Conservation (phyloP, 1,140 invertebrate genomes). For the Drosophila pseudoobscura region DNA sequence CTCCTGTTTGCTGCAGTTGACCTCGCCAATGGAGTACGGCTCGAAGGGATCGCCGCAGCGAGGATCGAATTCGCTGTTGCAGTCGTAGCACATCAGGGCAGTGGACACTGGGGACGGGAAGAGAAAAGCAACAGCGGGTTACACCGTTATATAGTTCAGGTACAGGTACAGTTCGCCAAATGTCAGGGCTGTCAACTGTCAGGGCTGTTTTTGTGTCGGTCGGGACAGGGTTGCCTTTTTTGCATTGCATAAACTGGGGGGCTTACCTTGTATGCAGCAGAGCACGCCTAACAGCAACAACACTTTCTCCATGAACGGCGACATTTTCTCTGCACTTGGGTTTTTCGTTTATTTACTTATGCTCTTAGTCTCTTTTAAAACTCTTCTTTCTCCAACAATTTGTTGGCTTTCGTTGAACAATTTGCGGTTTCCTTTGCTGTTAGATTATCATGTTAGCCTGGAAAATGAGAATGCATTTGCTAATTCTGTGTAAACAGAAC, state of each 20-base stretch:
- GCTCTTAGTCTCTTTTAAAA: slow-evolving; percentile 1
- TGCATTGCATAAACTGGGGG: slow-evolving; percentile 38
- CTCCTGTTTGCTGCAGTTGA: slow-evolving; percentile 91
- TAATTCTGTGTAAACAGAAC: no score
- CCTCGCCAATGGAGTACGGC: slow-evolving; percentile 89
- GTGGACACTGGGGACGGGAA: slow-evolving; percentile 83
- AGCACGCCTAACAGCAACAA: slow-evolving; percentile 69
- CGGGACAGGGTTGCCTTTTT: slow-evolving; percentile 19
- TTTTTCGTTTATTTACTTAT: slow-evolving; percentile 32
- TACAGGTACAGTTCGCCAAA: slow-evolving; percentile 4
- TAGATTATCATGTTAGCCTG: slow-evolving; percentile 45
- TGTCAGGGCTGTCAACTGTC: slow-evolving; percentile 5
- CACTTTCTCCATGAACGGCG: slow-evolving; percentile 74
- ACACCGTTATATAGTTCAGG: neutral
- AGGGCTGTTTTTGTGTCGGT: neutral
- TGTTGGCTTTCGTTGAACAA: slow-evolving; percentile 31
- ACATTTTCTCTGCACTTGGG: slow-evolving; percentile 57
- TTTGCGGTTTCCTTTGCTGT: slow-evolving; percentile 15
- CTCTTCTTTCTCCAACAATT: slow-evolving; percentile 27
- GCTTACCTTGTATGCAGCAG: slow-evolving; percentile 80
- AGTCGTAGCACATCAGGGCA: slow-evolving; percentile 89
- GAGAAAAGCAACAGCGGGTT: neutral
- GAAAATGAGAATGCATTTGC: no score
- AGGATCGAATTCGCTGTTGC: slow-evolving; percentile 93
- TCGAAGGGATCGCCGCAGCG: slow-evolving; percentile 94